phyloP scores from a whole-genome alignment of 2,888 invertebrate species.

The Chymomyza procnemis region DNA sequence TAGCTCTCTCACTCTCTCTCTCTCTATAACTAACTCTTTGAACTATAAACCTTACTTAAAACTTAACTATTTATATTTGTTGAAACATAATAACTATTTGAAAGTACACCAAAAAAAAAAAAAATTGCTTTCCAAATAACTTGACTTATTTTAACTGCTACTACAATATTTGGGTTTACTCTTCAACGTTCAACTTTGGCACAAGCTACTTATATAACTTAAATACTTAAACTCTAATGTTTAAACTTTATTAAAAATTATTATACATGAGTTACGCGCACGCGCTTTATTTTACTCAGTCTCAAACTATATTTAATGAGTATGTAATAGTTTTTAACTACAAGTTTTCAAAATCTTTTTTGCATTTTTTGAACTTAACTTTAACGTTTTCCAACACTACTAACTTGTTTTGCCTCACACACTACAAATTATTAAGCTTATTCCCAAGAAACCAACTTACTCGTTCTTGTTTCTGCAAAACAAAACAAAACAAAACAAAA shows the following conservation, averaged over 20 bases:
- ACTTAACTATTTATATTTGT: not conserved
- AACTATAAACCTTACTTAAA: constrained; percentile 46
- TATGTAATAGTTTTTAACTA: not conserved
- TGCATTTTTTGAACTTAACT: no score
- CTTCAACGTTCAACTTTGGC: constrained; percentile 33
- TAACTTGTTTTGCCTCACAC: not conserved
- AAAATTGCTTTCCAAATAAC: constrained; percentile 55
- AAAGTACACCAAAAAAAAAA: constrained; percentile 37
- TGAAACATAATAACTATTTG: constrained; percentile 37
- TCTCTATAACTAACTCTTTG: constrained; percentile 28
- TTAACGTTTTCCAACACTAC: no score
- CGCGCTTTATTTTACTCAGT: not conserved
- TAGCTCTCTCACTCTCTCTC: constrained; percentile 34
- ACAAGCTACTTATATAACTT: constrained; percentile 38
- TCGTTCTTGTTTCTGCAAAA: not conserved
- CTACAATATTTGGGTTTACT: constrained; percentile 43
- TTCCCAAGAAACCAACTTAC: not conserved
- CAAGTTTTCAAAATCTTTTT: not conserved
- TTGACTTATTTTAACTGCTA: constrained; percentile 41
- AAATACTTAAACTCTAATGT: not conserved
- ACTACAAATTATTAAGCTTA: not conserved
- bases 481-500: not conserved
- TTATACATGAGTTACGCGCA: not conserved
- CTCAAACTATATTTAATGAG: not conserved
- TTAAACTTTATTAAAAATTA: not conserved